Percentiles rank a stretch among this genome's conserved stretches.
Evolutionary conservation across 2,797 vertebrate species (phyloP).

Genomic region (Rhodeus uyekii): DNA sequence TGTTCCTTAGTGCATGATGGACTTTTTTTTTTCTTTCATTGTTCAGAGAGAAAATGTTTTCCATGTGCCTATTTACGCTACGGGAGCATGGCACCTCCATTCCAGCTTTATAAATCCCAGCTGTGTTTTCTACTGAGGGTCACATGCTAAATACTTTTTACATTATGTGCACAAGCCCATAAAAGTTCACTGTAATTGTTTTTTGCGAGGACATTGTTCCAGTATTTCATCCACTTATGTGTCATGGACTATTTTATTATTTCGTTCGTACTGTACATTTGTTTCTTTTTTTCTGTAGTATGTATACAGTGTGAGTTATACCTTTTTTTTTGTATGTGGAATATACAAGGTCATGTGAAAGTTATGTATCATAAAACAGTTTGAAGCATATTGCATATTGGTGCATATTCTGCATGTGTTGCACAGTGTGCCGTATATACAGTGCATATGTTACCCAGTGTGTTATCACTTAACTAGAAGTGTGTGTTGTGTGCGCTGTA

Average conservation of each 20-base stretch:
- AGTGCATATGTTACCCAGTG: not conserved
- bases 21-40: conserved; percentile 54
- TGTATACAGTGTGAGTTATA: not conserved
- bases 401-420: not conserved
- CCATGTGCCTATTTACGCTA: conserved; percentile 66
- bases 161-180: conserved; percentile 66
- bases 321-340: not conserved
- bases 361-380: not conserved
- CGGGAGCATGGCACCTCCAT: conserved; percentile 67
- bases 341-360: not conserved
- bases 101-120: conserved; percentile 74
- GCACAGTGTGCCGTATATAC: not conserved
- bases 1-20: conserved; percentile 58
- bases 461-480: not conserved
- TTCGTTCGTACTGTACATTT: conserved; percentile 29
- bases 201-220: conserved; percentile 65
- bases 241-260: conserved; percentile 39
- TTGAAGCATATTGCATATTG: not conserved
- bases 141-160: conserved; percentile 72
- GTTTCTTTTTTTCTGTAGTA: not conserved
- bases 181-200: conserved; percentile 71
- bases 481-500: conserved; percentile 10
- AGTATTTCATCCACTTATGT: conserved; percentile 60
- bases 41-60: conserved; percentile 64
- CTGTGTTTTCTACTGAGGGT: conserved; percentile 71